A percentile compares a stretch with the other conserved stretches of the same genome.
These are phyloP conservation scores for Hydractinia symbiolongicarpus DNA, from an alignment of 30 jellyfish, hydroid and myxozoan species.

Conservation along the genomic window DNA sequence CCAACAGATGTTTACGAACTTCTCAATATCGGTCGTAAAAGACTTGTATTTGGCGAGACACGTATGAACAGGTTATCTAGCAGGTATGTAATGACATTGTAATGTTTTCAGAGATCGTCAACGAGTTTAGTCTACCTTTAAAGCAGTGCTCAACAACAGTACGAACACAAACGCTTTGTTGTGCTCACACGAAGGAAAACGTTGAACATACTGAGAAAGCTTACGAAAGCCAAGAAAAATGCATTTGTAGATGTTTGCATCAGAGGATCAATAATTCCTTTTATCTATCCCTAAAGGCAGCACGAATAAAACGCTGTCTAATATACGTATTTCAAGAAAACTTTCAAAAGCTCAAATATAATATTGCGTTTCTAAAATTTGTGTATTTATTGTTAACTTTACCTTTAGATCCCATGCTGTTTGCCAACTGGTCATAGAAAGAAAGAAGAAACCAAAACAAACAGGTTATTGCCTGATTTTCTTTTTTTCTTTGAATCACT, in stretches of 20 bases:
- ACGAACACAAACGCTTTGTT: too few species aligned
- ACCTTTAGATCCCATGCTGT: slow-evolving; percentile 47
- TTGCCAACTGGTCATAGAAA: slow-evolving; percentile 43
- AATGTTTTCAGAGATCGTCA: not conserved
- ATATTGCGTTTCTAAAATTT: not conserved
- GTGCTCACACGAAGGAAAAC: too few species aligned
- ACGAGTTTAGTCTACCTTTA: too few species aligned
- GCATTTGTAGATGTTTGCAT: too few species aligned
- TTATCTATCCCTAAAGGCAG: not conserved
- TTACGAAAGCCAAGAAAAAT: too few species aligned
- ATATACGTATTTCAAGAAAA: not conserved
- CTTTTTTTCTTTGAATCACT: not conserved
- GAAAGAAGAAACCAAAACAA: not conserved
- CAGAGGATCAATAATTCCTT: too few species aligned
- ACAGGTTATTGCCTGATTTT: not conserved
- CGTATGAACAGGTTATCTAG: slow-evolving; percentile 58
- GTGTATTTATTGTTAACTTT: too few species aligned
- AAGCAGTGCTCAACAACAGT: too few species aligned
- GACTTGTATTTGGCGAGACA: slow-evolving; percentile 59
- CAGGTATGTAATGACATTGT: slow-evolving; percentile 31
- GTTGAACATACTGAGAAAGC: too few species aligned
- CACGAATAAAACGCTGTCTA: not conserved
- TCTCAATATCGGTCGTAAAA: slow-evolving; percentile 46
- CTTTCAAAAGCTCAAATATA: not conserved
- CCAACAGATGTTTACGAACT: slow-evolving; percentile 55